A percentile compares a stretch with the other conserved stretches of the same genome.
Evolutionary conservation across 2,113 vertebrate genomes (phyloP).

Genomic region (Eubucco bourcierii): DNA sequence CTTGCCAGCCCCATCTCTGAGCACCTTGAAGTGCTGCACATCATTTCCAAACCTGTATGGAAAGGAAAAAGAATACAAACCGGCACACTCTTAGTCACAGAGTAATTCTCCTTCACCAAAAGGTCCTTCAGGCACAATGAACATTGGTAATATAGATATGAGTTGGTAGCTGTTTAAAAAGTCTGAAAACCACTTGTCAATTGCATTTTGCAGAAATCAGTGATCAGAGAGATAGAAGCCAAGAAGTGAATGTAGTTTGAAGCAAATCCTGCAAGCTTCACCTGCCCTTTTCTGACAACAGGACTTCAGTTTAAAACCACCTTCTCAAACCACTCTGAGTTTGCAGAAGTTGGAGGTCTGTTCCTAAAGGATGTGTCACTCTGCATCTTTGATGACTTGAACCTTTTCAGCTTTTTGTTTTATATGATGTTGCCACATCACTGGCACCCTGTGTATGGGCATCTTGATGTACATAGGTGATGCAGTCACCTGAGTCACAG

Average conservation of each 20-base stretch:
- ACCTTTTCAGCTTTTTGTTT: background rate
- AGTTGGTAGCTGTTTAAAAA: background rate
- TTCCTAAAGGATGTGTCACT: background rate
- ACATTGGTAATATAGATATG: background rate
- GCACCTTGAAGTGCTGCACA: constrained; percentile 98
- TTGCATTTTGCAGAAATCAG: background rate
- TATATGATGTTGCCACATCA: background rate
- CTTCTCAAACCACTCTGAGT: background rate
- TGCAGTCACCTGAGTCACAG: accelerated
- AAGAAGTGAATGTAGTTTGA: background rate
- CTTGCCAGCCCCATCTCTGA: constrained; percentile 96
- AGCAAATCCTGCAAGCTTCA: background rate
- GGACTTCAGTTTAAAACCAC: background rate
- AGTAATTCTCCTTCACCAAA: background rate
- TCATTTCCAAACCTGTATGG: constrained; percentile 91
- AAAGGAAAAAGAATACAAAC: background rate
- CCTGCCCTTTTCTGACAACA: background rate
- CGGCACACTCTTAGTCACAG: background rate
- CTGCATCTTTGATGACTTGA: background rate
- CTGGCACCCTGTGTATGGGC: background rate
- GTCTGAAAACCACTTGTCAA: background rate
- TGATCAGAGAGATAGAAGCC: background rate
- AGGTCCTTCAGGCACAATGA: background rate
- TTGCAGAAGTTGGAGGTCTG: background rate
- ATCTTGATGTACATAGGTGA: background rate